Percentiles rank a stretch among this genome's conserved stretches.
Conservation (phyloP, 2,797 vertebrate genomes). For the Etheostoma perlongum region DNA sequence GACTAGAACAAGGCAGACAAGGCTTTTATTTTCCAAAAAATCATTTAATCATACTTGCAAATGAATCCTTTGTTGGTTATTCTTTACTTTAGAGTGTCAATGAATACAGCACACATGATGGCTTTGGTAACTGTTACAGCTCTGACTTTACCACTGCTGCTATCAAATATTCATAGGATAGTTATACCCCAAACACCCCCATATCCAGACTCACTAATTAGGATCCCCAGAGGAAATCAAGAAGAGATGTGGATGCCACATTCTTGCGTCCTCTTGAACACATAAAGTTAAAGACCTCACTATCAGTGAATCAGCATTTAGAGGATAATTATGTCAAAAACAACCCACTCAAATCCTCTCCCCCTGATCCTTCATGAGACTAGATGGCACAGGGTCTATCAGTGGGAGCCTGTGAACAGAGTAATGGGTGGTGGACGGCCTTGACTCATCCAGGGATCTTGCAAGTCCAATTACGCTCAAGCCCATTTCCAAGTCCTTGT, state of each 20-base stretch:
- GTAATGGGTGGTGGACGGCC: conserved; percentile 20
- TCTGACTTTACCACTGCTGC: conserved; percentile 9
- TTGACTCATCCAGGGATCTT: conserved; percentile 18
- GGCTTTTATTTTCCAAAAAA: not conserved
- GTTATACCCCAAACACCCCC: conserved; percentile 24
- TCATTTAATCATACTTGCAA: not conserved
- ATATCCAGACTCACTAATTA: conserved; percentile 27
- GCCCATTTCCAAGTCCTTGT: conserved; percentile 17
- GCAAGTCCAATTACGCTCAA: conserved; percentile 39
- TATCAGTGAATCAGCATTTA: conserved; percentile 68
- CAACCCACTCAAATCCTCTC: conserved; percentile 21
- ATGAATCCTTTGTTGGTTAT: not conserved
- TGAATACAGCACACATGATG: conserved; percentile 1
- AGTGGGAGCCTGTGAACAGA: conserved; percentile 21
- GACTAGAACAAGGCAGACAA: not conserved
- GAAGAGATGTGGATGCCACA: conserved; percentile 34
- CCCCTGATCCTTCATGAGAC: conserved; percentile 26
- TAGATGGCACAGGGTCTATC: conserved; percentile 2
- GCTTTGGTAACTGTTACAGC: not conserved
- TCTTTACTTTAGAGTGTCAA: not conserved
- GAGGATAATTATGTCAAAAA: conserved; percentile 50
- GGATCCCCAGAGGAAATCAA: conserved; percentile 47
- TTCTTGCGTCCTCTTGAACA: conserved; percentile 39
- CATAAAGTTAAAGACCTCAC: conserved; percentile 61
- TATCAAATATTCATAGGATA: conserved; percentile 23